Evolutionary conservation across 2,797 vertebrate species (phyloP).

Genomic region (Sebastiscus tertius): DNA sequence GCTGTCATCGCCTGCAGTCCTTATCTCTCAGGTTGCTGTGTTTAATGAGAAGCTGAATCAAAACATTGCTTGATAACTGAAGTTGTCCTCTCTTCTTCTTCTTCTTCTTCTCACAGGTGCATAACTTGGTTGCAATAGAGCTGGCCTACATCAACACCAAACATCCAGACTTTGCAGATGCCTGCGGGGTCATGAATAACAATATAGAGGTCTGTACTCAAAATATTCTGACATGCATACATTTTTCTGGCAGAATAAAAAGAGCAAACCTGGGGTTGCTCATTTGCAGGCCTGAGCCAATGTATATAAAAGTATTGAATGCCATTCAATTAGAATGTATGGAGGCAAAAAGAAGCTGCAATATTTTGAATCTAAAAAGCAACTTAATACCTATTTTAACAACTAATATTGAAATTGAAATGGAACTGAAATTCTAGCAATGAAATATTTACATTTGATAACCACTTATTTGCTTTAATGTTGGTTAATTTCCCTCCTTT

Average conservation of each 20-base stretch:
- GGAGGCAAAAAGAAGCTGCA: not conserved
- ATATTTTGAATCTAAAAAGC: not conserved
- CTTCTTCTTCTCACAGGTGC: slow-evolving; percentile 85
- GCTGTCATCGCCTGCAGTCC: not conserved
- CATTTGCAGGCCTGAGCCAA: not conserved
- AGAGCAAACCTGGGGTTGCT: not conserved
- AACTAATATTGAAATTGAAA: not conserved
- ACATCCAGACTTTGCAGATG: slow-evolving; percentile 98
- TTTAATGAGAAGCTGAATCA: not conserved
- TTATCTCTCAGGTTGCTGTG: not conserved
- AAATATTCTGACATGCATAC: not conserved
- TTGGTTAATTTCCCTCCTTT: not conserved
- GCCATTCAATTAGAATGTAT: not conserved
- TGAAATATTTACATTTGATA: not conserved
- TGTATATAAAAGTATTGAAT: not conserved
- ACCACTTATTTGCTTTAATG: not conserved
- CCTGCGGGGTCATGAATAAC: slow-evolving; percentile 97
- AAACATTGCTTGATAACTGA: not conserved
- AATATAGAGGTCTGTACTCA: slow-evolving; percentile 92
- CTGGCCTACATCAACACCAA: slow-evolving; percentile 99
- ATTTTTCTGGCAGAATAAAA: not conserved
- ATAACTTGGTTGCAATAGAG: slow-evolving; percentile 98
- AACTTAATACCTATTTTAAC: not conserved
- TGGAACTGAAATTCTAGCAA: not conserved
- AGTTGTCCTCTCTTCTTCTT: not conserved